phyloP scores from a whole-genome alignment of 2,888 invertebrate species.

The Melanargia galathea region DNA sequence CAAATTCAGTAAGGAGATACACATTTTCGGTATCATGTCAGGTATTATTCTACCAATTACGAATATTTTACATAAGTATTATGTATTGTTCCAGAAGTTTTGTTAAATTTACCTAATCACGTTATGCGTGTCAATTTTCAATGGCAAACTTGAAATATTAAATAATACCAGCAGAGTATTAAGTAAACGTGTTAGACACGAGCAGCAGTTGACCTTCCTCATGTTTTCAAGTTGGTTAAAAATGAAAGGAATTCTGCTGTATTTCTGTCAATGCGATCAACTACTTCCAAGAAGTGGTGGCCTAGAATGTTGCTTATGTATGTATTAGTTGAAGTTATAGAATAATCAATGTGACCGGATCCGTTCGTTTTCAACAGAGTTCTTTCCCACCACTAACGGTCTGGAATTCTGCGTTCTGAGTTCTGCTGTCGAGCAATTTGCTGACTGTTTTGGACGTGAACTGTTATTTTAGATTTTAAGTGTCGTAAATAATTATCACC shows the following conservation, averaged over 20 bases:
- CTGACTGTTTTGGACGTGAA: too few relatives aligned
- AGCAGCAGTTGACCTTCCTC: constrained; percentile 8
- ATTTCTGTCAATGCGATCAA: constrained; percentile 40
- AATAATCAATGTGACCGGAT: constrained; percentile 29
- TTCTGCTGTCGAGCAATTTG: too few relatives aligned
- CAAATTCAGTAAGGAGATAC: too few relatives aligned
- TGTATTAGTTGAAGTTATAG: constrained; percentile 28
- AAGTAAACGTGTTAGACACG: neutral
- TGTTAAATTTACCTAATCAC: too few relatives aligned
- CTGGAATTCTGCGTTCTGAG: neutral
- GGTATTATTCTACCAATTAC: too few relatives aligned
- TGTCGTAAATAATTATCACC: too few relatives aligned
- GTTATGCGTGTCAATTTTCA: too few relatives aligned
- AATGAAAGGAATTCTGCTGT: constrained; percentile 40
- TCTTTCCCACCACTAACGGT: neutral
- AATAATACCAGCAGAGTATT: neutral
- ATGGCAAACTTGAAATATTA: too few relatives aligned
- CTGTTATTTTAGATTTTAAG: too few relatives aligned
- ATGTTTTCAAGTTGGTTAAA: constrained; percentile 28
- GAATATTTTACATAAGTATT: too few relatives aligned
- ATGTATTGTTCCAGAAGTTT: too few relatives aligned
- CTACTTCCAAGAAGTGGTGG: constrained; percentile 29
- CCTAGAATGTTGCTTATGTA: constrained; percentile 36
- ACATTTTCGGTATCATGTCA: too few relatives aligned
- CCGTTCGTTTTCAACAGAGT: constrained; percentile 15